Base-by-base conservation (phyloP, 2,888 invertebrate species). In the Thereva nobilitata region DNA sequence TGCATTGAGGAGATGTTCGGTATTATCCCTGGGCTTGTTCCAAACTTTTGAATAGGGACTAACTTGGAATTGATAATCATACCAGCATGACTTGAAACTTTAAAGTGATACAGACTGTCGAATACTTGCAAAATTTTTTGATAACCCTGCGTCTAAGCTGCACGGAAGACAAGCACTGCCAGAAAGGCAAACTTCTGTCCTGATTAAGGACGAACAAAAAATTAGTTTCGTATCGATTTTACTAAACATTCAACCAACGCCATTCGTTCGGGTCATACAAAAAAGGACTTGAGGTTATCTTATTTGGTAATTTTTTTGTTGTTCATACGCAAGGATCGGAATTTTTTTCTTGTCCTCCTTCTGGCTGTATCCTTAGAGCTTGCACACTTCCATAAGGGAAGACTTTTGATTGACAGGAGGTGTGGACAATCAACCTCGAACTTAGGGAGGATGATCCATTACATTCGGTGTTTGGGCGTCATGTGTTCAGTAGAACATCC, bases 341-440 rank as follows among this genome's bases (percentile, higher is more conserved):
- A 23, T 23, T 23, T 23, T 23, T 23, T 23, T 23, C 23, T 23
- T 23, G 23, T 23, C 23, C 23, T 23, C 23, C 23, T 23, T 23
- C 23, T 23, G 23, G 23, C 23, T 23, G 23, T 23, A 23, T 23
- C 23, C 23, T 23, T 23, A 23, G 23, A 23, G 7, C 47, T 52
- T 55, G 64, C 47, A 59, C 37, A 50, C 50, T 50, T 40, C 44
- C 55, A 50, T 40, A 63, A 53, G 56, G 68, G 55, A 66, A 44
- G 63, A 64, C 38, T 56, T 69, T 70, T 70, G 70, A 71, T 71
- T 71, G 70, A 71, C 70, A 71, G 70, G 70, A 68, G 70, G 70
- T 71, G 70, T 69, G 68, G 69, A 69, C 69, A 68, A 68, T 65
- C 56, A 66, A 68, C 41, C 52, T 41, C 45, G 54, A 64, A 65